Evolutionary conservation across 1,140 invertebrate genomes (phyloP).

Genomic region (Drosophila subobscura): DNA sequence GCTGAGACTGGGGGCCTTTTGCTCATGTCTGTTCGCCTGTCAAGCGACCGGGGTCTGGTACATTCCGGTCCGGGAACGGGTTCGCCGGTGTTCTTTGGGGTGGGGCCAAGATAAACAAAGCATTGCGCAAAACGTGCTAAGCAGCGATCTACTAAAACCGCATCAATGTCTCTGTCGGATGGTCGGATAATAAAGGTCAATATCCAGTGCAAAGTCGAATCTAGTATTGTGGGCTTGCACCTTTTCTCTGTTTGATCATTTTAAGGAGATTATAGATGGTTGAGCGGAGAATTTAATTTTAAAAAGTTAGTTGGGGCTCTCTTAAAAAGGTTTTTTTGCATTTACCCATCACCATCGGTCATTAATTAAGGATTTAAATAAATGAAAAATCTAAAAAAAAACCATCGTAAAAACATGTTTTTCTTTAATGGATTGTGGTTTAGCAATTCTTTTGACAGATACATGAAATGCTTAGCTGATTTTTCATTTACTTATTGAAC

Average conservation of each 20-base stretch:
- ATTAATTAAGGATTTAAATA: too few species aligned
- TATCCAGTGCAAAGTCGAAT: conserved; percentile 2
- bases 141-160: conserved; percentile 3
- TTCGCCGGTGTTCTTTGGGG: background rate
- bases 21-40: conserved; percentile 21
- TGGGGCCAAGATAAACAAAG: conserved; percentile 34
- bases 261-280: background rate
- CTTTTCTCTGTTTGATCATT: background rate
- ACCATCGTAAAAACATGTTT: too few species aligned
- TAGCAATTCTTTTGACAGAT: too few species aligned
- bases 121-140: conserved; percentile 48
- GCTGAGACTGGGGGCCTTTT: background rate
- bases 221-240: background rate
- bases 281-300: too few species aligned
- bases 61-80: too few species aligned
- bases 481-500: too few species aligned
- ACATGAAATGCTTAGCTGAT: too few species aligned
- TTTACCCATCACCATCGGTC: too few species aligned
- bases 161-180: conserved; percentile 12
- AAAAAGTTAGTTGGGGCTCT: too few species aligned
- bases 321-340: too few species aligned
- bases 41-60: conserved; percentile 11
- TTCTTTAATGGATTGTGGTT: too few species aligned
- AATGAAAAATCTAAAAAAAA: too few species aligned
- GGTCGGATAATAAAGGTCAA: conserved; percentile 28